Conservation (phyloP, 2,113 vertebrate genomes). For the Epinephelus lanceolatus region DNA sequence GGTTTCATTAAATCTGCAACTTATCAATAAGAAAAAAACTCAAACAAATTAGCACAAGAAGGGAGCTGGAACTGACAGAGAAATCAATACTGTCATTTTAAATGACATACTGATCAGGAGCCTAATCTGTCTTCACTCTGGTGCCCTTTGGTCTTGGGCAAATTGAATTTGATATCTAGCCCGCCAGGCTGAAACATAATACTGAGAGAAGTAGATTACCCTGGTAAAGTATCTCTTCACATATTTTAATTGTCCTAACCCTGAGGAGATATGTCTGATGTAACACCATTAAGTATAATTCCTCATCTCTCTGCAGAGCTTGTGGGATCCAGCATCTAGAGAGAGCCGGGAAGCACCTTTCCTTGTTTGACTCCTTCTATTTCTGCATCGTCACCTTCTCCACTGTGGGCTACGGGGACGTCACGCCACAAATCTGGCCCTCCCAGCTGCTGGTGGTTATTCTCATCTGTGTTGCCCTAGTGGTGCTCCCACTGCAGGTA, state of each 20-base stretch:
- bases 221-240: not conserved
- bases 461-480: conserved; percentile 97
- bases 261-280: not conserved
- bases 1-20: conserved; percentile 46
- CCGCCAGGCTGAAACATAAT: not conserved
- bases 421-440: conserved; percentile 98
- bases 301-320: conserved; percentile 73
- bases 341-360: conserved; percentile 92
- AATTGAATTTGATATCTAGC: conserved; percentile 41
- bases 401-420: conserved; percentile 96
- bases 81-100: conserved; percentile 51
- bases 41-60: conserved; percentile 26
- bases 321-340: conserved; percentile 98
- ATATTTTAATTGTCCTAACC: conserved; percentile 8
- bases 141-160: conserved; percentile 35
- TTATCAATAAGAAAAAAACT: conserved; percentile 10
- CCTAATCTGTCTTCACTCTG: conserved; percentile 12
- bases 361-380: conserved; percentile 95
- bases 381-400: conserved; percentile 99
- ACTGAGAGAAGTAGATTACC: not conserved
- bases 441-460: conserved; percentile 97
- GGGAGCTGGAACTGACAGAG: conserved; percentile 19
- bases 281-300: not conserved
- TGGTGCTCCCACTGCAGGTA: conserved; percentile 97
- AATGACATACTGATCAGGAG: conserved; percentile 27